These are phyloP conservation scores for Neoitamus cyanurus DNA, from an alignment of 2,888 invertebrate species.

Conservation along the genomic window DNA sequence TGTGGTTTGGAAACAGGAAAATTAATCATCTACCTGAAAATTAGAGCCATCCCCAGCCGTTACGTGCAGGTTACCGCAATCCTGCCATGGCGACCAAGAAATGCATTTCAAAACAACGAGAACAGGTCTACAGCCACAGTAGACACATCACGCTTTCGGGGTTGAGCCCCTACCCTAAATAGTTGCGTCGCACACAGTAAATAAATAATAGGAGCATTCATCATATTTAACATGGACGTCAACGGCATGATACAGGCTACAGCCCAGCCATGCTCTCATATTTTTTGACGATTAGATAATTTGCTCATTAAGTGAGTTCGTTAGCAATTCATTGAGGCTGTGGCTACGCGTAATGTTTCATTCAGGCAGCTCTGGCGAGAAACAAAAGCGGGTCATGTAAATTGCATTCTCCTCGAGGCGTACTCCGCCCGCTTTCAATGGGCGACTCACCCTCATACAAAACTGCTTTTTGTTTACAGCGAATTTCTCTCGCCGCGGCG, in stretches of 20 bases:
- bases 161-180: not conserved
- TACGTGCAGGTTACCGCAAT: not conserved
- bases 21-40: not conserved
- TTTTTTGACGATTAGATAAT: slow-evolving; percentile 31
- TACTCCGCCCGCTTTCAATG: not conserved
- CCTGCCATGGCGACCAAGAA: not conserved
- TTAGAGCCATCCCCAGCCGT: not conserved
- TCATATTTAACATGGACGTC: not conserved
- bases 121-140: not conserved
- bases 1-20: not conserved
- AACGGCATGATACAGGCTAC: not conserved
- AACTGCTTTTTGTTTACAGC: not conserved
- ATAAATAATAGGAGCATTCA: slow-evolving; percentile 23
- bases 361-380: not conserved
- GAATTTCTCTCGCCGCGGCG: not conserved
- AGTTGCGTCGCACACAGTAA: not conserved
- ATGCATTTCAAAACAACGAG: not conserved
- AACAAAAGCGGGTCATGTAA: slow-evolving; percentile 28
- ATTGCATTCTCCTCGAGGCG: slow-evolving; percentile 17
- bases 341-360: slow-evolving; percentile 1
- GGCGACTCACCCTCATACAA: not conserved
- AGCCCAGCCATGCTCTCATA: not conserved
- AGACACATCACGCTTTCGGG: not conserved
- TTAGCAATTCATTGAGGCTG: slow-evolving; percentile 21
- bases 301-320: slow-evolving; percentile 18